Percentiles rank a stretch among this genome's conserved stretches.
phyloP scores from a whole-genome alignment of 2,113 vertebrate genomes.

The Oryzias melastigma region DNA sequence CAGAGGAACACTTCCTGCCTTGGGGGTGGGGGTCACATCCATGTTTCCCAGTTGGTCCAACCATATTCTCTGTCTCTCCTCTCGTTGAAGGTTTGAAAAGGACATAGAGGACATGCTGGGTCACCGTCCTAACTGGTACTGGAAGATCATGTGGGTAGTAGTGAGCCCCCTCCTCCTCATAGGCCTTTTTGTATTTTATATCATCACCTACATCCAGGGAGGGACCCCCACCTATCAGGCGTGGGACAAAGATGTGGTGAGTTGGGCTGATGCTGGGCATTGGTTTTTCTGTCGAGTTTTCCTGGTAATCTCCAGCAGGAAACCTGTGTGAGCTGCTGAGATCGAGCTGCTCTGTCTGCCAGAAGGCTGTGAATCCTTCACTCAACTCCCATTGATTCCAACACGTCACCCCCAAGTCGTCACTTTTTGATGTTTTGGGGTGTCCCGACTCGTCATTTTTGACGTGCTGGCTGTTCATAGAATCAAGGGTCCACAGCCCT shows the following conservation, averaged over 20 bases:
- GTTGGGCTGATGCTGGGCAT: not conserved
- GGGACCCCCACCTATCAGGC: constrained; percentile 88
- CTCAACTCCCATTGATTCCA: too few species aligned
- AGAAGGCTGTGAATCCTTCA: too few species aligned
- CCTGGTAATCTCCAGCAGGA: too few species aligned
- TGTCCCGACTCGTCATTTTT: too few species aligned
- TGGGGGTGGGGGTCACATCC: not conserved
- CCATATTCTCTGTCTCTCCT: not conserved
- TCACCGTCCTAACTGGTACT: constrained; percentile 82
- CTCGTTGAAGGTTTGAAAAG: constrained; percentile 82
- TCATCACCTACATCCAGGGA: constrained; percentile 84
- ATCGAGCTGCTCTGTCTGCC: too few species aligned
- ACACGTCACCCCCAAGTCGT: too few species aligned
- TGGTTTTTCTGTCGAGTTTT: too few species aligned
- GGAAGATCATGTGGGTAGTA: constrained; percentile 85
- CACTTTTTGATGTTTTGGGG: too few species aligned
- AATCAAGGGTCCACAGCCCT: too few species aligned
- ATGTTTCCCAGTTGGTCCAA: not conserved
- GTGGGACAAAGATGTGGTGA: constrained; percentile 88
- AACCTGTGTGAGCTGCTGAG: too few species aligned
- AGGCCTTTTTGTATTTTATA: constrained; percentile 85
- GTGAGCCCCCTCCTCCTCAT: constrained; percentile 86
- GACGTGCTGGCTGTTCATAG: too few species aligned
- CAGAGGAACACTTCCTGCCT: too few species aligned
- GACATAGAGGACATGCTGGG: constrained; percentile 89